Base-by-base conservation (phyloP, 2,797 vertebrate species). In the Triplophysa bombifrons region DNA sequence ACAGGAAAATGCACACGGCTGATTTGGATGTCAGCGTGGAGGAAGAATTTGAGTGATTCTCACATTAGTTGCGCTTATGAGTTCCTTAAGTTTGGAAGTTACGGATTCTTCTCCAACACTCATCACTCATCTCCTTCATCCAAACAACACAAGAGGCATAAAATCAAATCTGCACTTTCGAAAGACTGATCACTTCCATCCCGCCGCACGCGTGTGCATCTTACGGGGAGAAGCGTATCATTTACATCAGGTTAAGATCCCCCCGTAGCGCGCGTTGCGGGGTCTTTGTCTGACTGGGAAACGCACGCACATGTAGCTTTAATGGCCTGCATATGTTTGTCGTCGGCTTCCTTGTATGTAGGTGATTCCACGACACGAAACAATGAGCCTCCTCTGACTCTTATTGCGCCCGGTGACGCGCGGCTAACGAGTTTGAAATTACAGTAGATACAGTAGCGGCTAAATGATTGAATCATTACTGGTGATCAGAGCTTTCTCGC, bases 391-490 rank as follows among this genome's bases (percentile, higher is more conserved):
- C 80, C 68, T 84, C 84, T 51, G 88, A 85, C 86, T 88, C 91
- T 85, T 86, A 85, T 87, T 14, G 76, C 85, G 88, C 88, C 88
- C 90, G 92, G 91, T 88, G 87, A 91, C 22, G 90, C 80, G 22
- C 85, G 81, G 87, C 89, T 91, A 83, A 84, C 55, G 74, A 79
- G 72, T 72, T 86, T 74, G 80, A 86, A 84, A 86, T 88, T 83
- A 88, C 88, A 87, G 84, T 82, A 76, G 80, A 84, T 84, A 84
- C 79, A 82, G 85, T 81, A 81, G 88, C 87, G 88, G 89, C 90
- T 93, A 93, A 94, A 92, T 90, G 90, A 87, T 84, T 71, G 89
- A 90, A 91, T 94, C 91, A 93, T 94, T 92, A 93, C 91, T 92
- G 91, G 87, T 92, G 91, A 93, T 91, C 91, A 92, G 89, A 87